Evolutionary conservation across 2,797 vertebrate species (phyloP).

Genomic region (Intellagama lesueurii): DNA sequence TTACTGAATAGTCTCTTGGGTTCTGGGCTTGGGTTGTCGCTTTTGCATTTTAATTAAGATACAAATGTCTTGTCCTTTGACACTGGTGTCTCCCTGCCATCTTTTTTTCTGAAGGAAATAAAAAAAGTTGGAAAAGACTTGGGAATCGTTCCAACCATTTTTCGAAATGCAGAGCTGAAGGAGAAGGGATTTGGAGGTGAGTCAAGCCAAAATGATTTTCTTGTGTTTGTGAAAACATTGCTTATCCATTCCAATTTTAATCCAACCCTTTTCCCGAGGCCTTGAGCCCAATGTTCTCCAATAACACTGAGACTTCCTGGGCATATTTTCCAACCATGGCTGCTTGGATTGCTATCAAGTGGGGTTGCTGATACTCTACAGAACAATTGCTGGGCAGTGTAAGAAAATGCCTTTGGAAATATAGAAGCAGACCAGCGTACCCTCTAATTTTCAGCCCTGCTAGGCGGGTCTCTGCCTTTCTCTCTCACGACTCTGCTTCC

Average conservation of each 20-base stretch:
- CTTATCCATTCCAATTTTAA: neutral
- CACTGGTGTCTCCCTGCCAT: neutral
- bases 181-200: conserved; percentile 95
- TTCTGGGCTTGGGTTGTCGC: too few species aligned
- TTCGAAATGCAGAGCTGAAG: conserved; percentile 93
- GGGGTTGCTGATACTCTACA: neutral
- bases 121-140: conserved; percentile 90
- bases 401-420: neutral
- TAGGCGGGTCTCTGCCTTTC: too few species aligned
- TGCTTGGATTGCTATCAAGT: neutral
- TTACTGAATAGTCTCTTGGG: neutral
- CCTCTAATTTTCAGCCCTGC: too few species aligned
- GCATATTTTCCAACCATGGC: neutral
- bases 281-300: too few species aligned
- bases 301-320: neutral
- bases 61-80: neutral
- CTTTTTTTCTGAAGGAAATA: conserved; percentile 86
- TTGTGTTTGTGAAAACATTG: neutral
- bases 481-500: too few species aligned
- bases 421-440: neutral
- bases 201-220: conserved; percentile 11
- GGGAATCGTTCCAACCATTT: conserved; percentile 89
- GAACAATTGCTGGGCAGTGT: neutral
- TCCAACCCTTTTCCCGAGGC: neutral
- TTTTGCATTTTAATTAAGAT: neutral